These are phyloP conservation scores for Melangyna quadrimaculata DNA, from an alignment of 2,888 invertebrate genomes.

Conservation along the genomic window DNA sequence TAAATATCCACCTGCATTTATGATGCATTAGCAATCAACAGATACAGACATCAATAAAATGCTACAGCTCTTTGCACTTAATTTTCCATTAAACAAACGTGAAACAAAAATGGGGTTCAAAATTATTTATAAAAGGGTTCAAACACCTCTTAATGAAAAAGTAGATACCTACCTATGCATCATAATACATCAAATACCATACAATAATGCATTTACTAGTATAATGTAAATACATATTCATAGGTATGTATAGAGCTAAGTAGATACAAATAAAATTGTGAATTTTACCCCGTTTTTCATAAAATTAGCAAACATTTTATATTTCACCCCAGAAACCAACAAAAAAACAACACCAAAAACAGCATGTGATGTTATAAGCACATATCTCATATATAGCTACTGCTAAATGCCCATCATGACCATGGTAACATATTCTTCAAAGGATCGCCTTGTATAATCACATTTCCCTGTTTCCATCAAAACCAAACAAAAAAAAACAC, in stretches of 20 bases:
- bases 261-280: not conserved
- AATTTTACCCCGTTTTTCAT: not conserved
- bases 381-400: not conserved
- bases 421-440: constrained; percentile 59
- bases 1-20: not conserved
- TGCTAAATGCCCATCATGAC: constrained; percentile 16
- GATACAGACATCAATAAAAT: constrained; percentile 27
- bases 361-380: constrained; percentile 45
- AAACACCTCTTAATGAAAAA: not conserved
- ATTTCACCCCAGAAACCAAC: not conserved
- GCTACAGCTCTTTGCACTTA: constrained; percentile 21
- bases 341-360: not conserved
- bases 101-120: not conserved
- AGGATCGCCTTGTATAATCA: constrained; percentile 46
- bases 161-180: not conserved
- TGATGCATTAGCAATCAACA: constrained; percentile 14
- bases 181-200: not conserved
- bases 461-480: constrained; percentile 37
- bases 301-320: constrained; percentile 16
- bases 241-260: no score
- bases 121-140: constrained; percentile 4
- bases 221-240: no score
- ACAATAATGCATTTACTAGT: no score
- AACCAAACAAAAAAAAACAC: not conserved
- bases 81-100: not conserved